Base-by-base conservation (phyloP, 2,888 invertebrate species). In the Cactoblastis cactorum region DNA sequence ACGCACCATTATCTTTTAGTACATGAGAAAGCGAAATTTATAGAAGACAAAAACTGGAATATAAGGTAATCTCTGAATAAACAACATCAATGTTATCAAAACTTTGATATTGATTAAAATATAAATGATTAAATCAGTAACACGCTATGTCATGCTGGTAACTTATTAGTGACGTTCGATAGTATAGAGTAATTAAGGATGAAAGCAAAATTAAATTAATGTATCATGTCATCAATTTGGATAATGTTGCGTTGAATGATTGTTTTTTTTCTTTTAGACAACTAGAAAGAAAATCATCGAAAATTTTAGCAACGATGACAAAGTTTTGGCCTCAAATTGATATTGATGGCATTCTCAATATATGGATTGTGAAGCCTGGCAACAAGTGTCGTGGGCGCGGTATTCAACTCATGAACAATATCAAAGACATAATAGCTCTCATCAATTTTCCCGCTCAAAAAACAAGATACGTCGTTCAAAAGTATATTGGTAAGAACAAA, bases 311-410 rank as follows among this genome's bases (percentile, higher is more conserved):
- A 14, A 91, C 93, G 39, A 90, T 97, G 64, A 85, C 90, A 12
- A 92, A 91, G 52, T 93, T 91, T 70, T 96, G 96, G 95, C 96
- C 96, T 0, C 96, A 96, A 74, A 92, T 95, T 60, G 92, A 94
- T 32, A 91, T 95, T 59, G 98, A 98, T 75, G 98, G 98, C 0
- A 91, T 93, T 53, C 91, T 93, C 53, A 98, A 98, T 79, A 93
- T 97, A 60, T 98, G 98, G 98, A 98, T 98, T 57, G 92, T 98
- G 53, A 98, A 98, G 76, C 98, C 98, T 0, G 97, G 97, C 0
- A 97, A 97, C 65, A 96, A 96, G 75, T 97, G 97, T 62, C 92
- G 98, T 8, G 98, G 98, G 0, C 91, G 96, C 68, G 98, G 98
- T 46, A 98, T 98, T 57, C 93, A 94, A 43, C 91, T 97, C 45